Conservation (phyloP, 2,113 vertebrate genomes). For the Cynocephalus volans region DNA sequence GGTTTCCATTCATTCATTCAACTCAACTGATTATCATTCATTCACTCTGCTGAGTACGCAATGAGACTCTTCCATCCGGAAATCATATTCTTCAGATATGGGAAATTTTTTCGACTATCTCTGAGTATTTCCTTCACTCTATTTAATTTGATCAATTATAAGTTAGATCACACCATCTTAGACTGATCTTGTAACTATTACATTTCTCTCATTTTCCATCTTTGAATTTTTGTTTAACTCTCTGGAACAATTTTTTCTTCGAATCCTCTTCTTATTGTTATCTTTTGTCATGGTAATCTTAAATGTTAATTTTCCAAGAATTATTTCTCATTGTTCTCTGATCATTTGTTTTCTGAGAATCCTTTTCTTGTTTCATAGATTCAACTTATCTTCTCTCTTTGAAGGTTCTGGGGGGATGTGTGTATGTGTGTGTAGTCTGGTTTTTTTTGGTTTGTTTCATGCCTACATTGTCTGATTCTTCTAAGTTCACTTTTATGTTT, state of each 20-base stretch:
- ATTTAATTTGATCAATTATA: background rate
- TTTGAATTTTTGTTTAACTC: background rate
- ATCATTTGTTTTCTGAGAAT: slow-evolving; percentile 2
- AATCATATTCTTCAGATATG: background rate
- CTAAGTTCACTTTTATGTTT: background rate
- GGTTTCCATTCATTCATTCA: background rate
- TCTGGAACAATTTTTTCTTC: slow-evolving; percentile 21
- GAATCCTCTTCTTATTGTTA: background rate
- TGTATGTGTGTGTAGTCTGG: background rate
- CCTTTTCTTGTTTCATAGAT: background rate
- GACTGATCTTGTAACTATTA: background rate
- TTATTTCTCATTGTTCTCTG: background rate
- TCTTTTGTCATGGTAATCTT: slow-evolving; percentile 2
- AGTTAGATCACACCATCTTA: background rate
- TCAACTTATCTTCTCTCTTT: background rate
- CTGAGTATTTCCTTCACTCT: background rate
- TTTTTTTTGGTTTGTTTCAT: background rate
- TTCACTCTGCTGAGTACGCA: background rate
- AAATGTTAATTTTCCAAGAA: slow-evolving; percentile 27
- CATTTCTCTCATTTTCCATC: slow-evolving; percentile 21
- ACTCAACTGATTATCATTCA: background rate
- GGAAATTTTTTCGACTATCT: background rate
- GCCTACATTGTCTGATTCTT: background rate
- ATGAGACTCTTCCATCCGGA: background rate
- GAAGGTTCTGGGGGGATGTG: background rate